Conservation (phyloP, 2,888 invertebrate species). For the Tachina fera region DNA sequence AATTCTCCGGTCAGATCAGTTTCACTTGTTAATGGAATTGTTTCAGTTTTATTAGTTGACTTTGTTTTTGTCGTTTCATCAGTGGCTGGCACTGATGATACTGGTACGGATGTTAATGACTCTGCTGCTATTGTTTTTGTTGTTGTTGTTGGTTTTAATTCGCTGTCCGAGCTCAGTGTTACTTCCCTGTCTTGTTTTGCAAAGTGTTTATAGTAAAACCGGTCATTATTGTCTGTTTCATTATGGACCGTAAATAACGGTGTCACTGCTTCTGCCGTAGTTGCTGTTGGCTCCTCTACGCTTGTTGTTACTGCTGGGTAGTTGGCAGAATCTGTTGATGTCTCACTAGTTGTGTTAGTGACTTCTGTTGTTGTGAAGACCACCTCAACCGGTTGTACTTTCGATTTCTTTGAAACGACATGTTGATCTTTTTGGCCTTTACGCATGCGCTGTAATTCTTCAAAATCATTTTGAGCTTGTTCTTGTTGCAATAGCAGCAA, state of each 20-base stretch:
- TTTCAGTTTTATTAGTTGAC: conserved; percentile 44
- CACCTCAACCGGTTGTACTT: conserved; percentile 80
- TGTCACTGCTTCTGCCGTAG: conserved; percentile 67
- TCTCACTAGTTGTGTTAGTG: conserved; percentile 23
- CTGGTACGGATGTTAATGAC: neutral
- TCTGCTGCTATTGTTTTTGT: neutral
- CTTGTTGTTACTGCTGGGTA: conserved; percentile 52
- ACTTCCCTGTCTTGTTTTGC: conserved; percentile 57
- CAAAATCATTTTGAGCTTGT: conserved; percentile 53
- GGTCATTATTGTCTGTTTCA: conserved; percentile 74
- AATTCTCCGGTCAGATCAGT: conserved; percentile 78
- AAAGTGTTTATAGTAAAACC: conserved; percentile 75
- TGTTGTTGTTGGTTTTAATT: conserved; percentile 10
- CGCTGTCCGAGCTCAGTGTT: neutral
- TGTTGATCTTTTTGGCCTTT: conserved; percentile 72
- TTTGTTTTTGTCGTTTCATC: conserved; percentile 3
- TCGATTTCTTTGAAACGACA: conserved; percentile 78
- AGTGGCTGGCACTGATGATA: neutral
- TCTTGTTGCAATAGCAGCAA: conserved; percentile 47
- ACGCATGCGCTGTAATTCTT: conserved; percentile 66
- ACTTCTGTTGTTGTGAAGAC: conserved; percentile 54
- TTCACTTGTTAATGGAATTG: conserved; percentile 73
- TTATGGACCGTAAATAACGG: conserved; percentile 71
- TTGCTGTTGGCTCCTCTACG: conserved; percentile 43
- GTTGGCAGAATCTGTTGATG: conserved; percentile 28